phyloP scores from a whole-genome alignment of 2,888 invertebrate species.

The Cantharis rustica region DNA sequence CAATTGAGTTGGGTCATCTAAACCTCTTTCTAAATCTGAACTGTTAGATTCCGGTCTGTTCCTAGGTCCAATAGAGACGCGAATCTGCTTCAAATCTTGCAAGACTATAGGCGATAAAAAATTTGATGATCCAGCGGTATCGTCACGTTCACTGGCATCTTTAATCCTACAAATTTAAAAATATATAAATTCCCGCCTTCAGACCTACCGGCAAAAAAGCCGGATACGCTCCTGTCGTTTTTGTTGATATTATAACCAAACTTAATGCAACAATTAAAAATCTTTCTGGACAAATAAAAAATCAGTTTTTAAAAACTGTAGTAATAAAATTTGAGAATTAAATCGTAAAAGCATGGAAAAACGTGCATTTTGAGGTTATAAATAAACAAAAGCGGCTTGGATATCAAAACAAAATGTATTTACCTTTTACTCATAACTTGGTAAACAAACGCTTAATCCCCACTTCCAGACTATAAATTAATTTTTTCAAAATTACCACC shows the following conservation, averaged over 20 bases:
- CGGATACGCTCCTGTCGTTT: background rate
- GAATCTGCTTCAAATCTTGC: conserved; percentile 13
- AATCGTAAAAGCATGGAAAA: background rate
- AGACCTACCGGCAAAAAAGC: background rate
- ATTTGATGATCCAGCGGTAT: background rate
- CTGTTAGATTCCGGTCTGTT: conserved; percentile 5
- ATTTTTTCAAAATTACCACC: background rate
- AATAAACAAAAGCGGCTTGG: background rate
- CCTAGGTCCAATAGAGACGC: conserved; percentile 7
- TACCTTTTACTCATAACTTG: background rate
- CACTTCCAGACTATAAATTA: background rate
- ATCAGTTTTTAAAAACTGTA: background rate
- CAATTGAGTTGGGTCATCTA: conserved; percentile 3
- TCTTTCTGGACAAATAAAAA: no score
- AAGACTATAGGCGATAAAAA: background rate
- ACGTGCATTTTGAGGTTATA: background rate
- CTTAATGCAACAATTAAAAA: background rate
- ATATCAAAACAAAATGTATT: background rate
- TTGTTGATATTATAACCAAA: background rate
- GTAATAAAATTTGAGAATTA: no score
- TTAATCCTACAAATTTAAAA: conserved; percentile 9
- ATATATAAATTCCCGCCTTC: background rate
- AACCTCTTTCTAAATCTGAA: conserved; percentile 1
- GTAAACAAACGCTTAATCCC: background rate
- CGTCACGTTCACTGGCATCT: conserved; percentile 9